These are phyloP conservation scores for Thunnus thynnus DNA, from an alignment of 2,113 vertebrate species.

Conservation along the genomic window DNA sequence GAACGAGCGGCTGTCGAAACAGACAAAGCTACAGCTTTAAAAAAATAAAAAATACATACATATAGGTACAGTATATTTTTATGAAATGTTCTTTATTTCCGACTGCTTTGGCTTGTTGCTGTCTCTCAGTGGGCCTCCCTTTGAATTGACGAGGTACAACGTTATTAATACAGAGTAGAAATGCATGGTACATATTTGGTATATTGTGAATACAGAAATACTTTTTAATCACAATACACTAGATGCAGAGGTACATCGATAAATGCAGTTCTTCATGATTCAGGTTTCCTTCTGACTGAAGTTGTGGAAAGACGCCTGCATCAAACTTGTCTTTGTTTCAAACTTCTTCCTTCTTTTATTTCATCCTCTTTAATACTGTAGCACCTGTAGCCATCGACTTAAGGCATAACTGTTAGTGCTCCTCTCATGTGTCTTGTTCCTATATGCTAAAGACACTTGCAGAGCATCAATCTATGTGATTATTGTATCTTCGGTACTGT, in stretches of 20 bases:
- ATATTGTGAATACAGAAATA: constrained; percentile 50
- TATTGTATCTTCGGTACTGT: constrained; percentile 76
- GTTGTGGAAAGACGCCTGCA: constrained; percentile 47
- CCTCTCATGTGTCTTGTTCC: constrained; percentile 58
- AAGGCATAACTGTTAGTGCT: constrained; percentile 75
- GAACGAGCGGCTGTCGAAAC: constrained; percentile 25
- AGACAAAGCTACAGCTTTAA: constrained; percentile 77
- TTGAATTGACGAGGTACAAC: constrained; percentile 61
- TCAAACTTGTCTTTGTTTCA: constrained; percentile 46
- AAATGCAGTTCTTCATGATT: constrained; percentile 60
- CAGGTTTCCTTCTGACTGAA: constrained; percentile 60
- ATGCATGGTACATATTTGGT: constrained; percentile 61
- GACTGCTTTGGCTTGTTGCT: constrained; percentile 64
- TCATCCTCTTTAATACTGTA: constrained; percentile 70
- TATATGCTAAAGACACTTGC: constrained; percentile 60
- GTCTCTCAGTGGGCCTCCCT: constrained; percentile 55
- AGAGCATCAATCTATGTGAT: constrained; percentile 66
- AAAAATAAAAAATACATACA: constrained; percentile 34
- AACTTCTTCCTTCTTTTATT: constrained; percentile 46
- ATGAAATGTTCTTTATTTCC: constrained; percentile 67
- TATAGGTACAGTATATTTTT: constrained; percentile 64
- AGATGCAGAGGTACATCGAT: constrained; percentile 54
- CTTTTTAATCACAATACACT: constrained; percentile 56
- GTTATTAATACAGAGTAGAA: constrained; percentile 27
- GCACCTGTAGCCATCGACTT: constrained; percentile 75